Percentiles rank a stretch among this genome's conserved stretches.
Conservation (phyloP, 1,140 invertebrate genomes). For the Temnothorax nylanderi region DNA sequence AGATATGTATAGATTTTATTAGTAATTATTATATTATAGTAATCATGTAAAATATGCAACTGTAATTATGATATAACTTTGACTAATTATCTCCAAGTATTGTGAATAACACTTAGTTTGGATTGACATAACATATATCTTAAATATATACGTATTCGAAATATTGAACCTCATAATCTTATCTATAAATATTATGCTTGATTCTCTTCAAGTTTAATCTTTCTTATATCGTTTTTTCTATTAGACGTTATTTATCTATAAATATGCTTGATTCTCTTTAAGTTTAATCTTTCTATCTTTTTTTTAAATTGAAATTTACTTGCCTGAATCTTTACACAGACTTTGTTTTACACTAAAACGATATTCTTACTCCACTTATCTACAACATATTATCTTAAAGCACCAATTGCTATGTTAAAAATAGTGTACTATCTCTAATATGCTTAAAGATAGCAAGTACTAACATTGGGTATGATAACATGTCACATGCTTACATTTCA, state of each 20-base stretch:
- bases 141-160: conserved; percentile 22
- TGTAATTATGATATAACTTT: background rate
- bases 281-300: background rate
- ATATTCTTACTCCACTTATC: conserved; percentile 5
- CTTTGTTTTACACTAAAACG: background rate
- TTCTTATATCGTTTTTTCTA: conserved; percentile 16
- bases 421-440: conserved; percentile 14
- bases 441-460: background rate
- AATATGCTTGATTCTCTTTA: conserved; percentile 62
- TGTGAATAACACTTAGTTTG: conserved; percentile 26
- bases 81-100: background rate
- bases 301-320: conserved; percentile 10
- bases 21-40: background rate
- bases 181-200: conserved; percentile 62
- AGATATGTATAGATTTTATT: background rate
- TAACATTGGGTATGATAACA: conserved; percentile 35
- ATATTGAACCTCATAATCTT: conserved; percentile 62
- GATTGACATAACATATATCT: conserved; percentile 57
- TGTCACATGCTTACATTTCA: background rate
- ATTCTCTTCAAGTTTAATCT: conserved; percentile 45
- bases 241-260: conserved; percentile 57
- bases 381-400: conserved; percentile 10
- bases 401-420: conserved; percentile 2
- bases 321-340: background rate
- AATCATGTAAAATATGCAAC: background rate